Evolutionary conservation across 37 sponge, comb jelly and placozoan species (phyloP).

Genomic region (Tethya wilhelma): DNA sequence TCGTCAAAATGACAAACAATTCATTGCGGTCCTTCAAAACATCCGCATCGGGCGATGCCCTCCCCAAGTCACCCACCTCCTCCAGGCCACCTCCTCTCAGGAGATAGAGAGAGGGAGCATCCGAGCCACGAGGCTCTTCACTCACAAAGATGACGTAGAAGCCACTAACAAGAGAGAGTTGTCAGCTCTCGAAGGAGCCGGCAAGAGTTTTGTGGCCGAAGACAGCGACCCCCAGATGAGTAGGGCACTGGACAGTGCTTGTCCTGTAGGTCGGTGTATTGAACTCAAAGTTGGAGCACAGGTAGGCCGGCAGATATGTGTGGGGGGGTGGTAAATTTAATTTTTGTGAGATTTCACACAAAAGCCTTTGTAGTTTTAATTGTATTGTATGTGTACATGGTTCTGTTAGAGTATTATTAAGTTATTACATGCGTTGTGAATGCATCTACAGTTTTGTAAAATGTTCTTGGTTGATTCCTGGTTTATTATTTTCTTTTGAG

Average conservation of each 20-base stretch:
- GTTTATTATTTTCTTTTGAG: too few species aligned
- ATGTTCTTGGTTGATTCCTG: too few species aligned
- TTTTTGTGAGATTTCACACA: too few species aligned
- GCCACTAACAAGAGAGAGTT: constrained; percentile 65
- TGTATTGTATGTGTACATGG: too few species aligned
- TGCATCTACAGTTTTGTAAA: too few species aligned
- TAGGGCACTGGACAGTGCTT: constrained; percentile 47
- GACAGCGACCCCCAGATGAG: constrained; percentile 59
- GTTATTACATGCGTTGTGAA: too few species aligned
- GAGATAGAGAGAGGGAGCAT: constrained; percentile 74
- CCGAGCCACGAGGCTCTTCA: constrained; percentile 78
- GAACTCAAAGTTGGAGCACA: constrained; percentile 87
- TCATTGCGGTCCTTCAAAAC: constrained; percentile 81
- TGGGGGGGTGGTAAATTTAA: too few species aligned
- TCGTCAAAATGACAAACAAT: constrained; percentile 77
- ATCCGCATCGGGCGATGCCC: constrained; percentile 89
- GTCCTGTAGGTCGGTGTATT: constrained; percentile 53
- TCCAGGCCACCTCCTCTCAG: constrained; percentile 39
- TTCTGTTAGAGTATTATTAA: too few species aligned
- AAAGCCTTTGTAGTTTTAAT: too few species aligned
- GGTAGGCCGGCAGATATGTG: too few species aligned
- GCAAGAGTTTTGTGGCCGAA: constrained; percentile 42
- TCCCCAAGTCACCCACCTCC: constrained; percentile 25
- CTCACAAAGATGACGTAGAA: constrained; percentile 82
- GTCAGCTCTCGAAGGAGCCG: constrained; percentile 37